Conservation (phyloP, 2,113 vertebrate genomes). For the Psittacula cyanocephala region DNA sequence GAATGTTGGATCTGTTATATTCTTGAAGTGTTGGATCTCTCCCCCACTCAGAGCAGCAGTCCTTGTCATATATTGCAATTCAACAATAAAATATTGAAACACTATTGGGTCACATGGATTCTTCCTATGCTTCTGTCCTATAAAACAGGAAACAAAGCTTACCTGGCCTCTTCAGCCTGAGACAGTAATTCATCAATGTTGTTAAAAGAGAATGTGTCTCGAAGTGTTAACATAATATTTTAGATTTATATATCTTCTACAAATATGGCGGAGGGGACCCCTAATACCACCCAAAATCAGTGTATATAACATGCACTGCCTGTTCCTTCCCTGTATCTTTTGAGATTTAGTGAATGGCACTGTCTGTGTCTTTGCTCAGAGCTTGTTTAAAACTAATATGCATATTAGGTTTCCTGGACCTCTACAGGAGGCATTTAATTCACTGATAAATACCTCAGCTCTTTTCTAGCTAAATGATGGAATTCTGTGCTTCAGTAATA, state of each 20-base stretch:
- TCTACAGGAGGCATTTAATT: neutral
- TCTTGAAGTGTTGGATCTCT: neutral
- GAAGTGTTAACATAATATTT: neutral
- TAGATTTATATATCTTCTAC: neutral
- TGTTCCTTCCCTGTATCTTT: neutral
- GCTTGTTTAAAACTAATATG: neutral
- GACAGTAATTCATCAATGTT: neutral
- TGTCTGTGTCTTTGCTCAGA: neutral
- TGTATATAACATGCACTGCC: neutral
- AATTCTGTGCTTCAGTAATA: neutral
- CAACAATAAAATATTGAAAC: neutral
- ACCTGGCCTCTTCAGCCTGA: neutral
- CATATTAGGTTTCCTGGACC: neutral
- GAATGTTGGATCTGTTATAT: slow-evolving; percentile 14
- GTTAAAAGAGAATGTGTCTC: neutral
- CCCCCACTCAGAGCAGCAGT: neutral
- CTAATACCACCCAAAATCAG: neutral
- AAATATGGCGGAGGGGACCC: neutral
- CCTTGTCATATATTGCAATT: neutral
- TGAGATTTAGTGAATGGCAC: neutral
- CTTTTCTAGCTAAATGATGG: neutral
- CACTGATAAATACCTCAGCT: neutral
- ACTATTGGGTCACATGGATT: neutral
- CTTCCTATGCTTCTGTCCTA: neutral
- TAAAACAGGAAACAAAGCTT: slow-evolving; percentile 4